Base-by-base conservation (phyloP, 2,113 vertebrate species). In the Maylandia zebra region DNA sequence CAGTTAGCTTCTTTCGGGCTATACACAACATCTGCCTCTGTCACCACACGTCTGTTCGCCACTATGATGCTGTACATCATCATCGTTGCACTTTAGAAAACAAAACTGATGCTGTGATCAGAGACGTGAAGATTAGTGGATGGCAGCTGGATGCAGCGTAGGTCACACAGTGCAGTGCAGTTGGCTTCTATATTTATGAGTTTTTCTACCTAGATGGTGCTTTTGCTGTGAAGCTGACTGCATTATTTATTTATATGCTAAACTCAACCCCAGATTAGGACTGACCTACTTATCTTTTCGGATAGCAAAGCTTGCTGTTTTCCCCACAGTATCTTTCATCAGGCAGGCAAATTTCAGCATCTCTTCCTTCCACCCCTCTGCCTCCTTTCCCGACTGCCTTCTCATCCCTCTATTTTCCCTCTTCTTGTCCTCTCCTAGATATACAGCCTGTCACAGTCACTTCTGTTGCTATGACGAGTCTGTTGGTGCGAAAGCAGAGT, bases 381-480 rank as follows among this genome's bases (percentile, higher is more conserved):
- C 36, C 32, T 86, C 19, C 38, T 79, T 22, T 36, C 30, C n/a
- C 30, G 4, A 32, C 24, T 66, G 71, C 45, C 17, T 61, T 78
- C 8, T 82, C 74, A 76, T 84, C 87, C 78, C 34, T 57, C 52
- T 38, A 3, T 55, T 76, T 16, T 22, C 36, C 79, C 22, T 56
- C 30, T 9, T 32, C 30, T 57, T 74, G 59, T 81, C 84, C 86
- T 81, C 55, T 83, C 74, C 84, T 81, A 14, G 48, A 91, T 59
- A 56, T 85, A 84, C 83, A 81, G 78, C 36, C 83, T 91, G 71
- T 88, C 61, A 57, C 91, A 89, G 83, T 89, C 83, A 57, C 56
- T 89, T 88, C 89, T 83, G 95, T 95, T 96, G 95, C 95, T 93
- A 94, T 95, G 92, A 95, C 34, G 86, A 96, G 92, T 91, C 91